Evolutionary conservation across 2,888 invertebrate species (phyloP), one percentile per base, ranked within the genome.

Genomic region (Xestia ashworthii): DNA sequence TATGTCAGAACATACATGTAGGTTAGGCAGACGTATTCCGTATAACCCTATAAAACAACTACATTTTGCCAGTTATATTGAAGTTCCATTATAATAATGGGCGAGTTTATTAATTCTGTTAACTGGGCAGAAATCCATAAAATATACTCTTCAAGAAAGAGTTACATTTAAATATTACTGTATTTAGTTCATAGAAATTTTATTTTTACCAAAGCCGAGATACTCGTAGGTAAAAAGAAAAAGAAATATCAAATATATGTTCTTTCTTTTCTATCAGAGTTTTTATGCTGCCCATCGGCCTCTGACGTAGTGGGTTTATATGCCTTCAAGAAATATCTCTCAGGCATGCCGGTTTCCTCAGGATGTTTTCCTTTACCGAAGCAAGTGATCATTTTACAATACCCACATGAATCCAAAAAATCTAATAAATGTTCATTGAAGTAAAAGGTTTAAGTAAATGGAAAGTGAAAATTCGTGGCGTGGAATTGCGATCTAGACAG

Each of bases 401-500:
- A 3, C 32, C 32, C 32, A 32, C 32, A 32, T 32, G 32, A 32
- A 32, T 32, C 32, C 32, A 32, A 32, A 32, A 32, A 32, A 32
- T 32, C 32, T 32, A 32, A 32, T 32, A 32, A 2, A 32, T 69
- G 44, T 55, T 69, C 62, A 65, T 71, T 73, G 48, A 12, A 58
- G 53, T 62, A 69, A 22, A 53, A 73, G 14, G 6, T 64, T 32
- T 14, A 66, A n/a, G n/a, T n/a, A n/a, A 16, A 60, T 3, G 55
- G 69, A 71, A 79, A 73, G 11, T 53, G 32, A 69, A 65, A 71
- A 48, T 77, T 81, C 32, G 4, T 14, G 19, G n/a, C 19, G 46
- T 50, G 32, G 62, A 76, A 67, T 50, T 75, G 71, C 44, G 73
- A 76, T 44, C 69, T 67, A 81, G 73, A 76, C 73, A 71, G 14